A percentile compares a stretch with the other conserved stretches of the same genome.
Evolutionary conservation across 1,140 invertebrate species (phyloP).

Genomic region (Heliconius eleuchia): DNA sequence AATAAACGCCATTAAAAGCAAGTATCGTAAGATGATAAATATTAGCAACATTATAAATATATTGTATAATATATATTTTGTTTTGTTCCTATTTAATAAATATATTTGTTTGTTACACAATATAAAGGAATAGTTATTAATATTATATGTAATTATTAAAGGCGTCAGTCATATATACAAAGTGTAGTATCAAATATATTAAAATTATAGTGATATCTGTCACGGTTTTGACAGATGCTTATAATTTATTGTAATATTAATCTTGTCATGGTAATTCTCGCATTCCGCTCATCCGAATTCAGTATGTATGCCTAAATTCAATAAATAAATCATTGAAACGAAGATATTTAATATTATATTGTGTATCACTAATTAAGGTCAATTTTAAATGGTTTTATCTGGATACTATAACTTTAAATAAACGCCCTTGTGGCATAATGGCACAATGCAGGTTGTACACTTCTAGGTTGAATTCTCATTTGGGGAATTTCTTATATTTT

Average conservation of each 20-base stretch:
- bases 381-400: not conserved
- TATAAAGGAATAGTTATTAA: not conserved
- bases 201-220: constrained; percentile 14
- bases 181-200: constrained; percentile 11
- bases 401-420: not conserved
- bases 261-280: not conserved
- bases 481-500: not conserved
- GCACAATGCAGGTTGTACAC: not conserved
- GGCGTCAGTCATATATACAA: not conserved
- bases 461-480: not conserved
- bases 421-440: not conserved
- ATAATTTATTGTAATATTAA: constrained; percentile 5
- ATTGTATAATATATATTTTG: not conserved
- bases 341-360: not conserved
- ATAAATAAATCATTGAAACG: constrained; percentile 11
- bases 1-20: not conserved
- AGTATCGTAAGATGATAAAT: not conserved
- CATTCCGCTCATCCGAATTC: constrained; percentile 9
- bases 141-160: not conserved
- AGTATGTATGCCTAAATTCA: not conserved
- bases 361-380: not conserved
- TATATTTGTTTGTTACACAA: not conserved
- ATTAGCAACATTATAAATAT: not conserved
- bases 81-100: not conserved
- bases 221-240: not conserved